Evolutionary conservation across 2,888 invertebrate species (phyloP).

Genomic region (Yponomeuta plumbellus): DNA sequence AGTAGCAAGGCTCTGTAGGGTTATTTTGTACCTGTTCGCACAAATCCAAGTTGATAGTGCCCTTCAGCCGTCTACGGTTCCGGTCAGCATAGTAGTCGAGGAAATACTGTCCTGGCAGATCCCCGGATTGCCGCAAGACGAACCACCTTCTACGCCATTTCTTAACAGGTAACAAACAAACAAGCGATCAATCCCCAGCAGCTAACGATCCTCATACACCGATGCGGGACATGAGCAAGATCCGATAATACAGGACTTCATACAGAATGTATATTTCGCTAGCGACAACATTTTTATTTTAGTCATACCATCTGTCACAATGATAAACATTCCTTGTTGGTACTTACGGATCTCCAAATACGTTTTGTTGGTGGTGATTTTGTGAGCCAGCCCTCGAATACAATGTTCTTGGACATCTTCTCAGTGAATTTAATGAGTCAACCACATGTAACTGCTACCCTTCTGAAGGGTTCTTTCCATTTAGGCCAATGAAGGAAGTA

Average conservation of each 20-base stretch:
- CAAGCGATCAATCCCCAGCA: neutral
- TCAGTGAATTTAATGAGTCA: neutral
- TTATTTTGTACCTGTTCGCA: constrained; percentile 88
- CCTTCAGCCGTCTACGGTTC: constrained; percentile 89
- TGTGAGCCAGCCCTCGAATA: constrained; percentile 95
- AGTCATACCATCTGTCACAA: neutral
- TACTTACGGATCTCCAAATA: constrained; percentile 94
- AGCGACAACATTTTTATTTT: neutral
- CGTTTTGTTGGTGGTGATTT: constrained; percentile 96
- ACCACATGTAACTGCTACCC: no score
- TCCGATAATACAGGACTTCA: no score
- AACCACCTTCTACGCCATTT: constrained; percentile 98
- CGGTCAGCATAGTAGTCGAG: constrained; percentile 95
- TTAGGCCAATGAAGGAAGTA: no score
- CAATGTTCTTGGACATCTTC: constrained; percentile 79
- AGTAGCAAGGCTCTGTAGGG: neutral
- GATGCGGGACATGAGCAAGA: no score
- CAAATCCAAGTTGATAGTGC: constrained; percentile 94
- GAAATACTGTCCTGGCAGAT: constrained; percentile 95
- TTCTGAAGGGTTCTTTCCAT: no score
- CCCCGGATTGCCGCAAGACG: constrained; percentile 91
- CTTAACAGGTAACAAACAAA: constrained; percentile 62
- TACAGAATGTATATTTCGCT: neutral
- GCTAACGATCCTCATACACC: neutral
- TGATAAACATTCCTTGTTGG: constrained; percentile 13